phyloP scores from a whole-genome alignment of 2,888 invertebrate species.

The Lucinisca nassula region DNA sequence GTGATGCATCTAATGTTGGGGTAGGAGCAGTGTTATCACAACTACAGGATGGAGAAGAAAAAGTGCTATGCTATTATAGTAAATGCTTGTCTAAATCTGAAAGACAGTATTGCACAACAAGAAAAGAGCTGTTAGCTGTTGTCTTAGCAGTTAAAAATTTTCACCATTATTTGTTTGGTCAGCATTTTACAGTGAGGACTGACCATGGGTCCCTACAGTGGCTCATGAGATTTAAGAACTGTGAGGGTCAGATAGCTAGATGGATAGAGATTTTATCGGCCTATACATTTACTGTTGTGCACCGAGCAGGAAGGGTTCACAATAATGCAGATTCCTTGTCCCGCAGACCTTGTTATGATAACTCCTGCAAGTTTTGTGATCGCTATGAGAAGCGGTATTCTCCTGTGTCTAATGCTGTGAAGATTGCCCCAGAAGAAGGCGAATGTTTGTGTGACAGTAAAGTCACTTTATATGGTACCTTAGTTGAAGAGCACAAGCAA shows the following conservation, averaged over 20 bases:
- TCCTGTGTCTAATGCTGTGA: no score
- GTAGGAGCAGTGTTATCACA: slow-evolving; percentile 72
- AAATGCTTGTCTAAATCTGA: slow-evolving; percentile 44
- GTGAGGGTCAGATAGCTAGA: slow-evolving; percentile 52
- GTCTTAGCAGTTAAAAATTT: slow-evolving; percentile 68
- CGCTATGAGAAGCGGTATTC: no score
- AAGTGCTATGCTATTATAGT: slow-evolving; percentile 64
- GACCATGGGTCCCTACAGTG: slow-evolving; percentile 66
- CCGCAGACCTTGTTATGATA: no score
- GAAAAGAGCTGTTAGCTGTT: slow-evolving; percentile 62
- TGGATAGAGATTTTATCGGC: slow-evolving; percentile 53
- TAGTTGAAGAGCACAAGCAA: no score
- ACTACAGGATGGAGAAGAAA: slow-evolving; percentile 63
- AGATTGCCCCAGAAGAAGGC: no score
- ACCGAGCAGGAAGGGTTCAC: slow-evolving; percentile 53
- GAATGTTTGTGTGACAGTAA: no score
- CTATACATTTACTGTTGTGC: slow-evolving; percentile 53
- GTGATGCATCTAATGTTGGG: slow-evolving; percentile 64
- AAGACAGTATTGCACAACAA: slow-evolving; percentile 60
- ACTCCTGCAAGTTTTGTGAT: no score
- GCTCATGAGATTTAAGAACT: slow-evolving; percentile 55
- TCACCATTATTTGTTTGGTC: slow-evolving; percentile 65
- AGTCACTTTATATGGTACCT: no score
- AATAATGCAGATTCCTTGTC: slow-evolving; percentile 37
- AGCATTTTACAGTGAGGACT: slow-evolving; percentile 55